phyloP scores from a whole-genome alignment of 2,797 vertebrate species.

The Cyclopterus lumpus region DNA sequence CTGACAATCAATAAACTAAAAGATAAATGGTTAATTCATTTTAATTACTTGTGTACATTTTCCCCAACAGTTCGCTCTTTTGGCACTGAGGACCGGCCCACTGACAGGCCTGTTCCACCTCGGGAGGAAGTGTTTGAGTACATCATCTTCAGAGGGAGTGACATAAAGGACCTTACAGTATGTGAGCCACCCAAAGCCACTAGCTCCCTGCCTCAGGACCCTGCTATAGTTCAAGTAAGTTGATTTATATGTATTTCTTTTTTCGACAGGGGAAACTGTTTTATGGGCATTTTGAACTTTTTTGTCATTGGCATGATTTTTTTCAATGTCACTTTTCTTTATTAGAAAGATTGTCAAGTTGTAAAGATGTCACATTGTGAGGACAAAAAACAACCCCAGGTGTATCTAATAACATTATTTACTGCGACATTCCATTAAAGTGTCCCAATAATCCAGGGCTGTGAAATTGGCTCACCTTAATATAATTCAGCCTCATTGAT shows the following conservation, averaged over 20 bases:
- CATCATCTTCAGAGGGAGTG: conserved; percentile 97
- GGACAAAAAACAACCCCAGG: neutral
- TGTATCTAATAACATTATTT: neutral
- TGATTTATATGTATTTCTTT: neutral
- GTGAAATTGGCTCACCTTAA: neutral
- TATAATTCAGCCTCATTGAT: neutral
- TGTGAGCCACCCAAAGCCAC: conserved; percentile 97
- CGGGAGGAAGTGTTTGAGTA: conserved; percentile 98
- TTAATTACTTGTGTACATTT: neutral
- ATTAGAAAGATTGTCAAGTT: neutral
- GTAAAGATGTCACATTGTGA: neutral
- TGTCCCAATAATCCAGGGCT: neutral
- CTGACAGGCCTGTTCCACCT: conserved; percentile 96
- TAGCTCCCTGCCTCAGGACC: conserved; percentile 95
- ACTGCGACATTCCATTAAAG: neutral
- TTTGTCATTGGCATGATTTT: neutral
- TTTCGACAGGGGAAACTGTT: neutral
- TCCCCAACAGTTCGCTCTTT: conserved; percentile 92
- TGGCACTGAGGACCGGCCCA: conserved; percentile 96
- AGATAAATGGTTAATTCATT: neutral
- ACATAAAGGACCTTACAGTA: conserved; percentile 99
- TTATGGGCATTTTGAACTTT: too few relatives aligned
- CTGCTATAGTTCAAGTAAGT: conserved; percentile 96
- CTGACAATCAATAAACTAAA: neutral
- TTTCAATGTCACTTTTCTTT: neutral